Base-by-base conservation (phyloP, 2,113 vertebrate genomes). In the Muntiacus reevesi region DNA sequence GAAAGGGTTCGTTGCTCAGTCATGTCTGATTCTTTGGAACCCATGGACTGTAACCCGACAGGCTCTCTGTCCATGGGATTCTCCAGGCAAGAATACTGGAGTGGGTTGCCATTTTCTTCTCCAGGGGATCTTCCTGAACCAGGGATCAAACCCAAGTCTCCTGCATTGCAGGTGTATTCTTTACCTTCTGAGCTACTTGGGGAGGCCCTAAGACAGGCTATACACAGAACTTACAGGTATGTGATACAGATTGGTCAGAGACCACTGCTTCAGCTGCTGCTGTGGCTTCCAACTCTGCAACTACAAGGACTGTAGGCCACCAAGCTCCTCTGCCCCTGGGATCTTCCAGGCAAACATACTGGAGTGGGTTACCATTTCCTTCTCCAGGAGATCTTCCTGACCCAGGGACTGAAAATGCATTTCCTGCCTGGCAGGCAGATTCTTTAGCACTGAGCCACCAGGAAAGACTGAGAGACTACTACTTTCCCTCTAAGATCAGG, bases 1-100 rank as follows among this genome's bases (percentile, higher is more conserved):
- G 67, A 71, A 71, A 12, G 19, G 21, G 67, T 71, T 36, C 2
- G n/a, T 71, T 71, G n/a, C 19, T 40, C 67, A 40, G 2, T 40
- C 0, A 1, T 0, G 0, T 71, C n/a, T 40, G n/a, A 23, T 36
- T 6, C n/a, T 40, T 71, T 71, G n/a, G 67, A n/a, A 23, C n/a
- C n/a, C 19, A 71, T 71, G n/a, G 10, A 71, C n/a, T 71, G 4
- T 71, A 71, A 19, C 19, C n/a, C 19, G 19, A 71, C 17, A 71
- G 9, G n/a, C 17, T 36, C 4, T 21, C n/a, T 71, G n/a, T 71
- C 64, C 64, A 21, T 36, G n/a, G 64, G 36, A 71, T 71, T 71
- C 64, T 71, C 64, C n/a, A 71, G 9, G n/a, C 64, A 71, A 71
- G n/a, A 71, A 71, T 71, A 36, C 17, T 71, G 9, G 64, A 71